Percentiles rank a stretch among this genome's conserved stretches.
Conservation (phyloP, 2,113 vertebrate species). For the Copsychus sechellarum region DNA sequence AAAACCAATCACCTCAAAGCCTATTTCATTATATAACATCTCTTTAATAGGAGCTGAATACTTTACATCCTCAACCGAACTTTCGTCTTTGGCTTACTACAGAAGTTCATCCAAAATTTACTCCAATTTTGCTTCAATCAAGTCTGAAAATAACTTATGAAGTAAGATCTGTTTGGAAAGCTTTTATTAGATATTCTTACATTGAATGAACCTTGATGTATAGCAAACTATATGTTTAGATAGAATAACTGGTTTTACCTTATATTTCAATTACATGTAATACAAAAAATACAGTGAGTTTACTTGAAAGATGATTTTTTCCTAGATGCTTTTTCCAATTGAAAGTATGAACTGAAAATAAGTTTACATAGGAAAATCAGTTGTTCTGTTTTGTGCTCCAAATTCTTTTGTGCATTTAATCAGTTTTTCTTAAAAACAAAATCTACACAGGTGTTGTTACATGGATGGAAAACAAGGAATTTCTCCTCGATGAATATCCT, state of each 20-base stretch:
- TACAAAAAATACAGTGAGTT: neutral
- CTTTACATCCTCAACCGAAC: conserved; percentile 84
- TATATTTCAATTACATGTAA: neutral
- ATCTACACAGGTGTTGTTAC: neutral
- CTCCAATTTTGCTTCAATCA: conserved; percentile 91
- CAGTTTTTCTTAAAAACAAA: neutral
- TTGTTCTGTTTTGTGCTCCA: neutral
- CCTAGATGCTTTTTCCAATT: neutral
- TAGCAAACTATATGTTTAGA: neutral
- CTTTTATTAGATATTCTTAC: neutral
- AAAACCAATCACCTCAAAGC: accelerated
- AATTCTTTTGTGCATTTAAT: neutral
- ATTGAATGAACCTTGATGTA: neutral
- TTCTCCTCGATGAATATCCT: neutral
- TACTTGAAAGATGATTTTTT: neutral
- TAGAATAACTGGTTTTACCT: neutral
- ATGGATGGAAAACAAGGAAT: neutral
- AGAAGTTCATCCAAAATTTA: conserved; percentile 91
- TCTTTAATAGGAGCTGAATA: conserved; percentile 87
- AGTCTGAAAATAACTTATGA: conserved; percentile 97
- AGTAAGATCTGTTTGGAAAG: conserved; percentile 71
- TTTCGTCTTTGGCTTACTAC: conserved; percentile 97
- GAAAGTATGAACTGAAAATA: neutral
- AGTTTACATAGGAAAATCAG: neutral
- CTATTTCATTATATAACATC: neutral